Base-by-base conservation (phyloP, 2,888 invertebrate genomes). In the Nomada ferruginata region DNA sequence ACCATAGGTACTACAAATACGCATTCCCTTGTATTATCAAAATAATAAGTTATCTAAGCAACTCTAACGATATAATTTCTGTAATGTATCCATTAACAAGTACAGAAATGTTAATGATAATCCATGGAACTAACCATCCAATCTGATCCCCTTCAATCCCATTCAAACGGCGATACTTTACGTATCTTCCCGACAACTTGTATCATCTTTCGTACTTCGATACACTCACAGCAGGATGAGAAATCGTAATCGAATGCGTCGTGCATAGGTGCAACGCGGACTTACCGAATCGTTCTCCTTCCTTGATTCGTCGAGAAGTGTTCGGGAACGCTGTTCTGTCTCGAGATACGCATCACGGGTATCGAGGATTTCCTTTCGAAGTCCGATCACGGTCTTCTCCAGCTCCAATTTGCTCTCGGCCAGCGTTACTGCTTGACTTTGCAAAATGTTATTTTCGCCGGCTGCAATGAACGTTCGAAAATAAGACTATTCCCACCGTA, bases 331-430 rank as follows among this genome's bases (percentile, higher is more conserved):
- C 63, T 64, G 70, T 69, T 80, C 78, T 26, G 63, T 79, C 71
- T 82, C 82, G 64, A 65, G 71, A 60, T 44, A 79, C 76, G 76
- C 71, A 68, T 76, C 70, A 26, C 73, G 78, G 47, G 61, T 63
- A 44, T 72, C 71, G 52, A 59, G 55, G 26, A 81, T 65, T 75
- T 85, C 77, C 75, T 74, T 77, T 55, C 75, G 55, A 15, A 84
- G 76, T 71, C 79, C 52, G 66, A 80, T 79, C 68, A 85, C 79
- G 76, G 63, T 82, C 42, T 57, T 85, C 79, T 87, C 86, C 23
- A 87, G 75, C 53, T 85, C 79, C 68, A 85, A 76, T 86, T 89
- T 91, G 65, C 83, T 86, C 71, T 87, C 86, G 23, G 82, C 82
- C 84, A 89, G 76, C 64, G 60, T 74, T 44, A 76, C 78, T 50